phyloP scores from a whole-genome alignment of 2,797 vertebrate species.

The Dermochelys coriacea region DNA sequence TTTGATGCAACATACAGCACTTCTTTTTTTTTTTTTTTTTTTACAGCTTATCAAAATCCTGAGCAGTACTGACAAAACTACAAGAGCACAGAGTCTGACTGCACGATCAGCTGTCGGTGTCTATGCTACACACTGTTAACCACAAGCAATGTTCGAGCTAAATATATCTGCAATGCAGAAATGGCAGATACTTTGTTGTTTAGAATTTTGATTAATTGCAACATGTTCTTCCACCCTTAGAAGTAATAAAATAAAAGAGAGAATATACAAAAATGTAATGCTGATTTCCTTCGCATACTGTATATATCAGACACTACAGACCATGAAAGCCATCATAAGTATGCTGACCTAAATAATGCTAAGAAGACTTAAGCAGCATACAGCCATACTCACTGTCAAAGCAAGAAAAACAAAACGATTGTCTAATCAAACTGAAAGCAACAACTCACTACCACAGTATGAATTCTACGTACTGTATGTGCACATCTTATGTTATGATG shows the following conservation, averaged over 20 bases:
- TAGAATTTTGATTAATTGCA: slow-evolving; percentile 73
- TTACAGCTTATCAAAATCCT: slow-evolving; percentile 73
- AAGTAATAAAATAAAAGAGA: slow-evolving; percentile 57
- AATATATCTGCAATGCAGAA: slow-evolving; percentile 84
- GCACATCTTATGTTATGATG: slow-evolving; percentile 70
- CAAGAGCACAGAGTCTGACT: slow-evolving; percentile 75
- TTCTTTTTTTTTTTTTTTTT: slow-evolving; percentile 72
- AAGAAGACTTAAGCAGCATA: slow-evolving; percentile 78
- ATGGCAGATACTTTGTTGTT: slow-evolving; percentile 77
- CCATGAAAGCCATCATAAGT: slow-evolving; percentile 76
- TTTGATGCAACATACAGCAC: slow-evolving; percentile 47
- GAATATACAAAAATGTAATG: slow-evolving; percentile 66
- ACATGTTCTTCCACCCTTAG: slow-evolving; percentile 74
- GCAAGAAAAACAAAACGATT: slow-evolving; percentile 73
- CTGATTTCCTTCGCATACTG: slow-evolving; percentile 49
- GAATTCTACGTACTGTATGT: slow-evolving; percentile 67
- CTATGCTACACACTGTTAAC: slow-evolving; percentile 83
- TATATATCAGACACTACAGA: slow-evolving; percentile 58
- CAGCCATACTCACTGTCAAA: slow-evolving; percentile 65
- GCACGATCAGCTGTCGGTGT: slow-evolving; percentile 86
- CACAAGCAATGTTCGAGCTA: slow-evolving; percentile 84
- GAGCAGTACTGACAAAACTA: slow-evolving; percentile 80
- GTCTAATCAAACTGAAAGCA: slow-evolving; percentile 77
- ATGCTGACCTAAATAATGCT: slow-evolving; percentile 84
- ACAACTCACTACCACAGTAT: slow-evolving; percentile 54